phyloP scores from a whole-genome alignment of 2,113 vertebrate genomes.

The Thermophis baileyi region DNA sequence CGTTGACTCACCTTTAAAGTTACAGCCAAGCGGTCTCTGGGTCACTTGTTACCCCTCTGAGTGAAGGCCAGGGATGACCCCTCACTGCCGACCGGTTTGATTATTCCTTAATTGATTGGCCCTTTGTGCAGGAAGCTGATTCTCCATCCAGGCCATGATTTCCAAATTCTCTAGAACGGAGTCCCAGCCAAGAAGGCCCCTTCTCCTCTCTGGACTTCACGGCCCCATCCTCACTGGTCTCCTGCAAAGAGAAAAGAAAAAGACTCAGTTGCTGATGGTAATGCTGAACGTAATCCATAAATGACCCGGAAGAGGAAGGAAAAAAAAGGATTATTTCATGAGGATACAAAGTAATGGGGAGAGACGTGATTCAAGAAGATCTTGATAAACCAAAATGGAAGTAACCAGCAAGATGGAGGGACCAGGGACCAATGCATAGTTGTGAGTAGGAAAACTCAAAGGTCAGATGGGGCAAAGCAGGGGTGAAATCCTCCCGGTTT shows the following conservation, averaged over 20 bases:
- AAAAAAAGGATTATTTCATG: not conserved
- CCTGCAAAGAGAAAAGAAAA: not conserved
- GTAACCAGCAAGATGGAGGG: not conserved
- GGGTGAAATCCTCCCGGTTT: too few relatives aligned
- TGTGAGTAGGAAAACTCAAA: not conserved
- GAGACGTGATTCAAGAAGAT: not conserved
- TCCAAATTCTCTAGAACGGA: not conserved
- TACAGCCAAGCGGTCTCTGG: not conserved
- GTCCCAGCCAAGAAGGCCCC: not conserved
- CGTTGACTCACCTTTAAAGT: not conserved
- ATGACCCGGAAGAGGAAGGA: not conserved
- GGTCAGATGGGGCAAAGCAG: not conserved
- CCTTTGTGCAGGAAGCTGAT: not conserved
- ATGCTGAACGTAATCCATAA: not conserved
- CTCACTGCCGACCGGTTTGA: not conserved
- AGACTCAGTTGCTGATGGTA: not conserved
- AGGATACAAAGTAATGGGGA: not conserved
- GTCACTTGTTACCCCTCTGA: not conserved
- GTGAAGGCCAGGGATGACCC: not conserved
- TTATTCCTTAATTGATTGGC: not conserved
- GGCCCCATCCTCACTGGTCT: not conserved
- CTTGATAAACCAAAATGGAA: not conserved
- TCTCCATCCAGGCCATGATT: not conserved
- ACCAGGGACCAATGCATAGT: not conserved
- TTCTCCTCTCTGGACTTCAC: not conserved